Conservation (phyloP, 1,140 invertebrate species). For the Leguminivora glycinivorella region DNA sequence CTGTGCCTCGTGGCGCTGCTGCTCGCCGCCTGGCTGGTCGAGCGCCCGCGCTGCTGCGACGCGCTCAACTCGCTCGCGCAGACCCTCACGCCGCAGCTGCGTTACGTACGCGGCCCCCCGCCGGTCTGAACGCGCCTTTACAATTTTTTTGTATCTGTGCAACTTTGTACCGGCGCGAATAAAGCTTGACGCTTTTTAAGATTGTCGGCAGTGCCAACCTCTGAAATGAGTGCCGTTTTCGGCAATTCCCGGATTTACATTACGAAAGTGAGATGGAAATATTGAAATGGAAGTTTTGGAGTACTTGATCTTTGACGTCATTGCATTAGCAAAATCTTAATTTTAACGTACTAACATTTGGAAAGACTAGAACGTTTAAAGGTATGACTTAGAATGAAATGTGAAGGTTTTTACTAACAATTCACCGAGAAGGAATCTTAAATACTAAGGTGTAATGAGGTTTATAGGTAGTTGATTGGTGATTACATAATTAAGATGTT, state of each 20-base stretch:
- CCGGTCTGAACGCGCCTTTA: conserved; percentile 82
- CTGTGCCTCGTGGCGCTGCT: conserved; percentile 89
- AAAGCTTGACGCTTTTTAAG: conserved; percentile 9
- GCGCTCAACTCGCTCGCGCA: conserved; percentile 89
- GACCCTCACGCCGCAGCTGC: conserved; percentile 90
- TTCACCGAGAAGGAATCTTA: background rate
- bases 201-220: background rate
- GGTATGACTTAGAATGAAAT: conserved; percentile 29
- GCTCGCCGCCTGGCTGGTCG: conserved; percentile 89
- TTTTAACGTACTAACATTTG: conserved; percentile 29
- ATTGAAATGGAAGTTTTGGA: background rate
- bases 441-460: background rate
- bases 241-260: conserved; percentile 12
- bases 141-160: conserved; percentile 21
- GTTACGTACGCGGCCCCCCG: conserved; percentile 91
- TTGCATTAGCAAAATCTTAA: conserved; percentile 40
- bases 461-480: background rate
- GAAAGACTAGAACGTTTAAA: conserved; percentile 30
- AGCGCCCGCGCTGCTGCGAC: conserved; percentile 91
- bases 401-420: conserved; percentile 42
- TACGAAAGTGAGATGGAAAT: background rate
- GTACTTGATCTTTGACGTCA: conserved; percentile 26
- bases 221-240: background rate
- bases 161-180: conserved; percentile 6
- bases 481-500: conserved; percentile 29